Evolutionary conservation across 2,888 invertebrate genomes (phyloP).

Genomic region (Tricholauxania praeusta): DNA sequence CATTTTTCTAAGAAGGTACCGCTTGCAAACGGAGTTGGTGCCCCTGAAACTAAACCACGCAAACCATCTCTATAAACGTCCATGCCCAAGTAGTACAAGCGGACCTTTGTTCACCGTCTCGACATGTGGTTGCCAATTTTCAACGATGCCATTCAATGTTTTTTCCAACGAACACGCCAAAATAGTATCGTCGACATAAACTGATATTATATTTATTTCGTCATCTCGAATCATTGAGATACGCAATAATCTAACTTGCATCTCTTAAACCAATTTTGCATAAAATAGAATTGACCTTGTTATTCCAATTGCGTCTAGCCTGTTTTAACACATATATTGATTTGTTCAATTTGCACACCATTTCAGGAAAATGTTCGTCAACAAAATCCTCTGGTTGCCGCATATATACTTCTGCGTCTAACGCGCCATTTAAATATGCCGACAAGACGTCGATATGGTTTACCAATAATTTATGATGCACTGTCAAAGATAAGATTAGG

Average conservation of each 20-base stretch:
- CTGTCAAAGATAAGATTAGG: slow-evolving; percentile 38
- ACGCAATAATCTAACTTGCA: slow-evolving; percentile 37
- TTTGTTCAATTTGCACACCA: slow-evolving; percentile 42
- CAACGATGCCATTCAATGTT: slow-evolving; percentile 7
- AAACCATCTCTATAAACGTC: no score
- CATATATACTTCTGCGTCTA: slow-evolving; percentile 38
- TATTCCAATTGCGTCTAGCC: slow-evolving; percentile 39
- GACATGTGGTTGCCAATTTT: no score
- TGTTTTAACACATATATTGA: slow-evolving; percentile 39
- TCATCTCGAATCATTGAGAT: slow-evolving; percentile 25
- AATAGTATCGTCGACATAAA: slow-evolving; percentile 2
- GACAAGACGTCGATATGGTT: slow-evolving; percentile 43
- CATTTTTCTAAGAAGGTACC: slow-evolving; percentile 36
- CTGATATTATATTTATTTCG: slow-evolving; percentile 1
- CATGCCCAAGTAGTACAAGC: no score
- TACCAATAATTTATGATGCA: slow-evolving; percentile 28
- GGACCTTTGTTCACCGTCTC: no score
- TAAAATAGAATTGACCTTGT: slow-evolving; percentile 30
- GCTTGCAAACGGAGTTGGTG: slow-evolving; percentile 15
- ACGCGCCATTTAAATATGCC: slow-evolving; percentile 42
- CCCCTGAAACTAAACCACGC: no score
- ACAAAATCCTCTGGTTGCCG: slow-evolving; percentile 10
- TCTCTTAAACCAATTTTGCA: slow-evolving; percentile 26
- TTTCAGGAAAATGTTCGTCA: slow-evolving; percentile 19
- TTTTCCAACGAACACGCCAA: neutral